Conservation (phyloP, 2,113 vertebrate species). For the Xenopus laevis region DNA sequence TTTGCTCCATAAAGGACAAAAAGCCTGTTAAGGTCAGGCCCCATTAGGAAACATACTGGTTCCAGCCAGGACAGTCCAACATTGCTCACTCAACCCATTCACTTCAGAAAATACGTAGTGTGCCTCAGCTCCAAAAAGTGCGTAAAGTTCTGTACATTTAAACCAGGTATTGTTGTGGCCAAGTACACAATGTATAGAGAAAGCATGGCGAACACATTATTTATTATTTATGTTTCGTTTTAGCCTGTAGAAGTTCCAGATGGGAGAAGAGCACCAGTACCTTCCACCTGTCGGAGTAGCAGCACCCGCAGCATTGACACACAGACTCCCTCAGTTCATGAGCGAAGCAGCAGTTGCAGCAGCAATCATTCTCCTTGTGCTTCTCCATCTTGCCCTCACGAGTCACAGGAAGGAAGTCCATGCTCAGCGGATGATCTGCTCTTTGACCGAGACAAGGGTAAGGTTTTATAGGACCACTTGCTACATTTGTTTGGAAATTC, state of each 20-base stretch:
- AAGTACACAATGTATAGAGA: too few species aligned
- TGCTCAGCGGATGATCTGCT: conserved; percentile 84
- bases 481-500: too few species aligned
- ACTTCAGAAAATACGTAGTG: too few species aligned
- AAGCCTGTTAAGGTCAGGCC: too few species aligned
- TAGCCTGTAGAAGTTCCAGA: conserved; percentile 85
- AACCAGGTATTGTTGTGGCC: too few species aligned
- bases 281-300: conserved; percentile 76
- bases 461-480: conserved; percentile 42
- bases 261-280: conserved; percentile 83
- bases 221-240: not conserved
- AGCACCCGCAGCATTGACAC: conserved; percentile 87
- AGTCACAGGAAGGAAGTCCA: conserved; percentile 88
- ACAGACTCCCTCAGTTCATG: conserved; percentile 82
- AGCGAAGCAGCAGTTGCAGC: conserved; percentile 81
- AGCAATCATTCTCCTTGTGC: conserved; percentile 78
- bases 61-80: too few species aligned
- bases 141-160: too few species aligned
- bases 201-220: too few species aligned
- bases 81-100: too few species aligned
- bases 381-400: conserved; percentile 80
- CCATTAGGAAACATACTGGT: too few species aligned
- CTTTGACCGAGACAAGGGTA: conserved; percentile 92
- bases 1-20: too few species aligned
- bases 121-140: too few species aligned